phyloP scores from a whole-genome alignment of 2,888 invertebrate genomes.

The Xestia rhomboidea region DNA sequence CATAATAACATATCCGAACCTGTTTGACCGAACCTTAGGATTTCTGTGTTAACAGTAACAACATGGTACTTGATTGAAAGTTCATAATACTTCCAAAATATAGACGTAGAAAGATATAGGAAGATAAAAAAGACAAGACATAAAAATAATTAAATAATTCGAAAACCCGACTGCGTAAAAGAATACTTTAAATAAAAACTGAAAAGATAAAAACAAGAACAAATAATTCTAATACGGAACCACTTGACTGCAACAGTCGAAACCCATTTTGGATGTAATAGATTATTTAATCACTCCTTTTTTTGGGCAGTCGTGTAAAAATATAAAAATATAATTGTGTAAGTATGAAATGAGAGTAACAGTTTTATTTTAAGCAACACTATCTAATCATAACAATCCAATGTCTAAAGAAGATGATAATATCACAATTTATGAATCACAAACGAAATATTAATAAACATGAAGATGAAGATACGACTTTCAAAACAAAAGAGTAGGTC shows the following conservation, averaged over 20 bases:
- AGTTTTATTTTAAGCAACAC: neutral
- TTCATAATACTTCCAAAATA: neutral
- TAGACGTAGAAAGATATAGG: neutral
- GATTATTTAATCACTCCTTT: too few species aligned
- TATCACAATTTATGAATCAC: neutral
- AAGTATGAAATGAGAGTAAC: neutral
- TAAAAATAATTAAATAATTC: too few species aligned
- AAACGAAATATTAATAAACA: slow-evolving; percentile 12
- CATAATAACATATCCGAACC: neutral
- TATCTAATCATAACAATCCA: neutral
- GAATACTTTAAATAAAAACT: too few species aligned
- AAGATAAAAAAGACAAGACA: neutral
- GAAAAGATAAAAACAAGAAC: too few species aligned
- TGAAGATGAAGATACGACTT: neutral
- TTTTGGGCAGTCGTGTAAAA: too few species aligned
- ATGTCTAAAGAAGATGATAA: neutral
- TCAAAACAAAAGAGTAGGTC: slow-evolving; percentile 9
- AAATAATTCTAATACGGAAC: too few species aligned
- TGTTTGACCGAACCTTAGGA: neutral
- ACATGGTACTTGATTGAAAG: neutral
- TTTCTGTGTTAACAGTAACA: neutral
- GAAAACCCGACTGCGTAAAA: too few species aligned
- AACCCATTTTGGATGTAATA: too few species aligned
- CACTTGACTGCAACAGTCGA: too few species aligned
- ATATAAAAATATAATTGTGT: neutral